A percentile compares a stretch with the other conserved stretches of the same genome.
Evolutionary conservation across 2,888 invertebrate genomes (phyloP).

Genomic region (Dioctria rufipes): DNA sequence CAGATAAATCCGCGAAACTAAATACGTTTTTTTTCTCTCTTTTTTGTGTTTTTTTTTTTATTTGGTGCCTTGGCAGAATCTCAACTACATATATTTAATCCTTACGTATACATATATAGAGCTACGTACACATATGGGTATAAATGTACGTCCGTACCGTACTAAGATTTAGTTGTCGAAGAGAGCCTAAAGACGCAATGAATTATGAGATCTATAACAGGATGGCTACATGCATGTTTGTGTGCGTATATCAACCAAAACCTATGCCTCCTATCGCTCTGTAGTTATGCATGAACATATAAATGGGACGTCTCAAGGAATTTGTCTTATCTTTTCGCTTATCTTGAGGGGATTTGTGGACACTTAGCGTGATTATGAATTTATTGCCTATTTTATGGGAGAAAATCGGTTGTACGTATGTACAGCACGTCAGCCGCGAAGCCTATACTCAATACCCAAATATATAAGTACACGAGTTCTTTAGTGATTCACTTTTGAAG

Average conservation of each 20-base stretch:
- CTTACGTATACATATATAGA: background rate
- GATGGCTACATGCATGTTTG: background rate
- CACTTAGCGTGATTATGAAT: slow-evolving; percentile 43
- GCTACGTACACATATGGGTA: background rate
- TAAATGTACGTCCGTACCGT: too few species aligned
- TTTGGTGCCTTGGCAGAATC: background rate
- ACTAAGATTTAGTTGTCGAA: background rate
- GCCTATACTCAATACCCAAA: too few species aligned
- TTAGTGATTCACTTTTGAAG: background rate
- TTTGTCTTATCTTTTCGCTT: slow-evolving; percentile 42
- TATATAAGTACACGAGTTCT: too few species aligned
- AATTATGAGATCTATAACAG: slow-evolving; percentile 23
- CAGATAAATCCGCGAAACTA: slow-evolving; percentile 38
- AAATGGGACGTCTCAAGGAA: background rate
- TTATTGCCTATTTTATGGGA: slow-evolving; percentile 30
- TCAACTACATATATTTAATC: background rate
- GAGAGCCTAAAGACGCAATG: slow-evolving; percentile 24
- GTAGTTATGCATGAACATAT: background rate
- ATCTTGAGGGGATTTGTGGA: slow-evolving; percentile 44
- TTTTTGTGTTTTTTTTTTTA: too few species aligned
- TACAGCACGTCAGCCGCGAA: background rate
- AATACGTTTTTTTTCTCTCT: background rate
- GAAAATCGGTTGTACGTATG: background rate
- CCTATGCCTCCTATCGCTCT: background rate
- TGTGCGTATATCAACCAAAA: slow-evolving; percentile 26